Evolutionary conservation across 2,797 vertebrate species (phyloP).

Genomic region (Lophotriccus pileatus): DNA sequence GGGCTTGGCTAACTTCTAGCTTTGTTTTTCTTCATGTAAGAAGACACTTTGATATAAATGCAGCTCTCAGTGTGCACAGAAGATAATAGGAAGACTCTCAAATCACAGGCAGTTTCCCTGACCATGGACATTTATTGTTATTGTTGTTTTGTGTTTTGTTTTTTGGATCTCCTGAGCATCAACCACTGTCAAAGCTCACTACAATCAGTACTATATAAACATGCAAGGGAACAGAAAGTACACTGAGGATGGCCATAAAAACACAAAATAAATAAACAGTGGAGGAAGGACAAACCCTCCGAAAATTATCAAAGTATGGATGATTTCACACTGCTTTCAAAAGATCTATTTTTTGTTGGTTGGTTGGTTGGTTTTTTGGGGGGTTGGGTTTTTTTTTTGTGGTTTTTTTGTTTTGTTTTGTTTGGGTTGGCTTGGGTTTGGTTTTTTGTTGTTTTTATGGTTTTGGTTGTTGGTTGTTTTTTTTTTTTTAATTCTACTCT

Average conservation of each 20-base stretch:
- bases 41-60: slow-evolving; percentile 4
- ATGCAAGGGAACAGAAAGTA: background rate
- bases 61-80: background rate
- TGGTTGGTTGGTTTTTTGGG: too few relatives aligned
- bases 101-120: background rate
- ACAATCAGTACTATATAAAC: background rate
- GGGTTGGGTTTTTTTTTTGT: too few relatives aligned
- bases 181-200: background rate
- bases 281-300: background rate
- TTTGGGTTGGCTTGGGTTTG: too few relatives aligned
- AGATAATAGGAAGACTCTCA: background rate
- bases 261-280: background rate
- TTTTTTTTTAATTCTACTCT: background rate
- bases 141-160: background rate
- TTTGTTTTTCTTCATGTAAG: slow-evolving; percentile 16
- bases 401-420: too few relatives aligned
- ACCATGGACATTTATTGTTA: background rate
- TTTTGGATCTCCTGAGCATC: background rate
- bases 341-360: background rate
- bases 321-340: background rate
- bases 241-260: background rate
- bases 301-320: background rate
- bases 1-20: background rate
- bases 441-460: too few relatives aligned
- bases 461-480: rapidly evolving